A percentile compares a stretch with the other conserved stretches of the same genome.
Conservation (phyloP, 2,888 invertebrate species). For the Polydesmus complanatus region DNA sequence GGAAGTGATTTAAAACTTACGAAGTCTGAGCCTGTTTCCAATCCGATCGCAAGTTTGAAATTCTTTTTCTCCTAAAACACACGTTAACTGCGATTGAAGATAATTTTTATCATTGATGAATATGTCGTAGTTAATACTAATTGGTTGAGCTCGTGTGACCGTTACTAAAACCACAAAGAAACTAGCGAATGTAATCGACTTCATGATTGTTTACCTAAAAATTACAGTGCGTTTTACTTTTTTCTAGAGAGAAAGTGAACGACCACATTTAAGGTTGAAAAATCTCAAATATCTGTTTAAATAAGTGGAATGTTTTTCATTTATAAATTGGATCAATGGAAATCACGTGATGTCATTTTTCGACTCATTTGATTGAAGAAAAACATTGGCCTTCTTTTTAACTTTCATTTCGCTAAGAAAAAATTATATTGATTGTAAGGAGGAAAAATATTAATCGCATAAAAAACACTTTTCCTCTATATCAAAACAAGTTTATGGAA, state of each 20-base stretch:
- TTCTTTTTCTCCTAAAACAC: slow-evolving; percentile 1
- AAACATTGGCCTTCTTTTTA: no score
- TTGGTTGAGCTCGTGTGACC: not conserved
- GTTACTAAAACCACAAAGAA: not conserved
- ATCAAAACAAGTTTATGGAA: no score
- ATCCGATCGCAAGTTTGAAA: slow-evolving; percentile 6
- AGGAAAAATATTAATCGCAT: no score
- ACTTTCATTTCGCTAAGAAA: no score
- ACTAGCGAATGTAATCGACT: no score
- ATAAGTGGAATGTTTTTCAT: not conserved
- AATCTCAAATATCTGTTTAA: not conserved
- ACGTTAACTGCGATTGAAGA: not conserved
- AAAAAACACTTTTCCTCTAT: no score
- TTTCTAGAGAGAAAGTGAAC: no score
- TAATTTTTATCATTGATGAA: slow-evolving; percentile 5
- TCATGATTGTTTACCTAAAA: no score
- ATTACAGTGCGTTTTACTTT: no score
- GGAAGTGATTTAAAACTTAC: slow-evolving; percentile 1
- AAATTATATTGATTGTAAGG: no score
- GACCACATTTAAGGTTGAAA: not conserved
- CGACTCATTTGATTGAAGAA: no score
- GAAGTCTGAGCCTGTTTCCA: not conserved
- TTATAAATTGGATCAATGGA: not conserved
- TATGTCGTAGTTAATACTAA: slow-evolving; percentile 5
- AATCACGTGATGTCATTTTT: not conserved